phyloP scores from a whole-genome alignment of 1,140 invertebrate genomes.

The Drosophila yakuba region DNA sequence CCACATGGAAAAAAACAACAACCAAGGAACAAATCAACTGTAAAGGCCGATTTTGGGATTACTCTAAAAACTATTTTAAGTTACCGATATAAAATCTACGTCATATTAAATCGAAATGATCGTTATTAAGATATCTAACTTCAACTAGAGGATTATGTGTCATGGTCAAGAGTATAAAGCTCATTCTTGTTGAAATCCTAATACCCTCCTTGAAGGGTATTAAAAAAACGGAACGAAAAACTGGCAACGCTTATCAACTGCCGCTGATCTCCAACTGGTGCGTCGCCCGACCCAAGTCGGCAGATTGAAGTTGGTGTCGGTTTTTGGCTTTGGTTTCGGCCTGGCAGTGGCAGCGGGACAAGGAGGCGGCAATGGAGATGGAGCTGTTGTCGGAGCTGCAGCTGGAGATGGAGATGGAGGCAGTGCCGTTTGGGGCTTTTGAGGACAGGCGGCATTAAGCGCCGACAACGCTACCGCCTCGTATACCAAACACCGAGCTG shows the following conservation, averaged over 20 bases:
- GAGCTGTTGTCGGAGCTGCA: constrained; percentile 12
- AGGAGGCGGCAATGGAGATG: constrained; percentile 7
- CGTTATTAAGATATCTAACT: too few relatives aligned
- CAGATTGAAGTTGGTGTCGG: constrained; percentile 47
- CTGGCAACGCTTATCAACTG: constrained; percentile 65
- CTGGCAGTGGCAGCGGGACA: constrained; percentile 16
- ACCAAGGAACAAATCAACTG: neutral
- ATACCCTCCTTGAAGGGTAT: constrained; percentile 18
- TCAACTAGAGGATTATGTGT: neutral
- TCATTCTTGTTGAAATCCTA: neutral
- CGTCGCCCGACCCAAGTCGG: constrained; percentile 45
- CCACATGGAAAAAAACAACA: neutral
- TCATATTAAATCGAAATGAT: neutral
- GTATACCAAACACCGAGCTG: neutral
- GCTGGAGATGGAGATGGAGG: constrained; percentile 29
- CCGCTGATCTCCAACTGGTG: constrained; percentile 70
- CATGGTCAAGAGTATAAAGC: neutral
- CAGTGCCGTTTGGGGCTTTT: constrained; percentile 73
- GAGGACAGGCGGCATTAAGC: constrained; percentile 73
- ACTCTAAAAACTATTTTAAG: neutral
- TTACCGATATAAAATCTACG: neutral
- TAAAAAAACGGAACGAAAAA: constrained; percentile 26
- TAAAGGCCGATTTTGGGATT: neutral
- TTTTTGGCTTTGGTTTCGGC: constrained; percentile 22
- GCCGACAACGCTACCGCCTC: constrained; percentile 63